Base-by-base conservation (phyloP, 2,888 invertebrate species). In the Nemotelus nigrinus region DNA sequence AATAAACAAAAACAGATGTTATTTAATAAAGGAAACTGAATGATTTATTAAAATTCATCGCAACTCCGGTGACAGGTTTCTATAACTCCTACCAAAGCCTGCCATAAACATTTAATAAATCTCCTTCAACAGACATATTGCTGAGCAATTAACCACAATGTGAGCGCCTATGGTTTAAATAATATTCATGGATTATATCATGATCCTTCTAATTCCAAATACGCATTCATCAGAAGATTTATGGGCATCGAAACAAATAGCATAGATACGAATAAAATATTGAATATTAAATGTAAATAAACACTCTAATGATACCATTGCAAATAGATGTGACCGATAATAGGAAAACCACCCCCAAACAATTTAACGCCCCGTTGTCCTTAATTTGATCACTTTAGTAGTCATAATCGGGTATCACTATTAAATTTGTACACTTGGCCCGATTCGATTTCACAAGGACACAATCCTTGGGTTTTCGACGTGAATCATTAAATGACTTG, bases 331-430 rank as follows among this genome's bases (percentile, higher is more conserved):
- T 48, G 39, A 3, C 2, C 47, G n/a, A 74, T 43, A 74, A 74
- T 63, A 60, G 53, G 63, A 60, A 74, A 74, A 47, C 74, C 74
- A 74, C 74, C 74, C 74, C 74, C 74, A 63, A 74, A 74, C 74
- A 74, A 74, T 74, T 74, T 74, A 74, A 74, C 74, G 63, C 74
- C 63, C 48, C 47, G 74, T 65, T 76, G 64, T 76, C 72, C 76
- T 64, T 65, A 48, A 75, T 65, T 77, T 71, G 77, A 79, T 79
- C 77, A 79, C 68, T 76, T 77, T 74, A 70, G 77, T 72, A 71
- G 63, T 77, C 79, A 77, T 79, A 79, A 79, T 79, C 79, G 77
- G 48, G 77, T 64, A 76, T 76, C 76, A 65, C 76, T 76, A 76
- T 76, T 76, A 76, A 76, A 76, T 76, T 76, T 76, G 76, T 76